Conservation (phyloP, 1,140 invertebrate genomes). For the Pseudomyrmex gracilis region DNA sequence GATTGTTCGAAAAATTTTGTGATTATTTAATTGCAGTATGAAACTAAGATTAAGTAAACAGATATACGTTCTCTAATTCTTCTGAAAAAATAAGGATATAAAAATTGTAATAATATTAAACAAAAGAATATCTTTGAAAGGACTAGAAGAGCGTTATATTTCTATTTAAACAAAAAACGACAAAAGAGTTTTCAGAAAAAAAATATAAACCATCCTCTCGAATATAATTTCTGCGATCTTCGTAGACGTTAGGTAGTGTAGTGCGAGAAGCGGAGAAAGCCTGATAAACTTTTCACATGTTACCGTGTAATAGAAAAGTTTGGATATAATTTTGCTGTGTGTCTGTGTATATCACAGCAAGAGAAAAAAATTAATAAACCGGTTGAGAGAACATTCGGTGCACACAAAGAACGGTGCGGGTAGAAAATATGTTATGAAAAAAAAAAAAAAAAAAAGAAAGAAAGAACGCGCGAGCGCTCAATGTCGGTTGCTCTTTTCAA, state of each 20-base stretch:
- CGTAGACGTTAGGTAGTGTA: not conserved
- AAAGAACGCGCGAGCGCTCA: not conserved
- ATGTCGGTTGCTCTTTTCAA: not conserved
- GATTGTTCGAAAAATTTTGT: not conserved
- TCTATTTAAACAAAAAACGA: not conserved
- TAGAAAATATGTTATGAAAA: not conserved
- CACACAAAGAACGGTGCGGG: not conserved
- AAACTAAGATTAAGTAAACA: too few relatives aligned
- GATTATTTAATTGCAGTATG: slow-evolving; percentile 8
- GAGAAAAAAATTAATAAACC: slow-evolving; percentile 7
- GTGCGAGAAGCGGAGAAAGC: not conserved
- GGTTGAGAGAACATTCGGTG: not conserved
- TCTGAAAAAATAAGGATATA: too few relatives aligned
- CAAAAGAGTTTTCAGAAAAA: not conserved
- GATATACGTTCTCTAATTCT: too few relatives aligned
- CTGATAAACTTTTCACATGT: slow-evolving; percentile 21
- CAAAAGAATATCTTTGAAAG: too few relatives aligned
- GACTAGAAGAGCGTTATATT: not conserved
- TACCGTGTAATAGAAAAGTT: not conserved
- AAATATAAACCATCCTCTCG: not conserved
- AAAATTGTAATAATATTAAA: too few relatives aligned
- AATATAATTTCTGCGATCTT: not conserved
- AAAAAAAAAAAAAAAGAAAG: not conserved
- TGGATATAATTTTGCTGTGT: slow-evolving; percentile 6
- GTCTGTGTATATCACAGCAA: not conserved